Evolutionary conservation across 2,113 vertebrate species (phyloP).

Genomic region (Oriolus oriolus): DNA sequence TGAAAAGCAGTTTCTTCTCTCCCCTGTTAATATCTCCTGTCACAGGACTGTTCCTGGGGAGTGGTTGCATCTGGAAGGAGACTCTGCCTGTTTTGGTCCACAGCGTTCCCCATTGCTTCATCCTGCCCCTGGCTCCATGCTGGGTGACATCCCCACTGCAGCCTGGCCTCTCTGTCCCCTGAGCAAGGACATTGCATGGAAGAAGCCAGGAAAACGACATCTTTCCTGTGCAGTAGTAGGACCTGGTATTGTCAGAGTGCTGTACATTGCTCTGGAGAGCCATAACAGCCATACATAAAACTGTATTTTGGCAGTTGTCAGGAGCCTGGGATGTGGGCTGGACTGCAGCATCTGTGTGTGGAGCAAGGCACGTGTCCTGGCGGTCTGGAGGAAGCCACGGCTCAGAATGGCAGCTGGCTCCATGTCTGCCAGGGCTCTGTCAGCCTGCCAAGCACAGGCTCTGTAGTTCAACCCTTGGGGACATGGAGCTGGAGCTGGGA

Average conservation of each 20-base stretch:
- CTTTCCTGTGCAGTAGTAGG: background rate
- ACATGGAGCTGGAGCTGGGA: background rate
- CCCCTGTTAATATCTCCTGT: conserved; percentile 17
- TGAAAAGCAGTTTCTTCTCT: conserved; percentile 1
- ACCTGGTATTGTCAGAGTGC: background rate
- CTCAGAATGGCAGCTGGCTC: background rate
- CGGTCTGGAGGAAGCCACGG: background rate
- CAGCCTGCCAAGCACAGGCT: background rate
- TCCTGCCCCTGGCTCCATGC: background rate
- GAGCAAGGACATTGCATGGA: background rate
- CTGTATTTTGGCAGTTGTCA: background rate
- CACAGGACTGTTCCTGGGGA: background rate
- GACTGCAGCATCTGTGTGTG: background rate
- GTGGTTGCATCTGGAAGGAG: background rate
- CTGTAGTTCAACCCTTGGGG: accelerated
- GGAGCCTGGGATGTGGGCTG: background rate
- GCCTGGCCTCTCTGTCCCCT: background rate
- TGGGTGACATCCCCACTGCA: background rate
- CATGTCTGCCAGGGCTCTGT: background rate
- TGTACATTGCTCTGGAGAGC: accelerated
- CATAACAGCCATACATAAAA: accelerated
- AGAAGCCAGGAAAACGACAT: accelerated
- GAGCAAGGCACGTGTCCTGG: background rate
- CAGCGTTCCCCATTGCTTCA: background rate
- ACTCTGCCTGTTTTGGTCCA: background rate